Percentiles rank a stretch among this genome's conserved stretches.
These are phyloP conservation scores for Poecilus cupreus DNA, from an alignment of 2,888 invertebrate genomes.

Conservation along the genomic window DNA sequence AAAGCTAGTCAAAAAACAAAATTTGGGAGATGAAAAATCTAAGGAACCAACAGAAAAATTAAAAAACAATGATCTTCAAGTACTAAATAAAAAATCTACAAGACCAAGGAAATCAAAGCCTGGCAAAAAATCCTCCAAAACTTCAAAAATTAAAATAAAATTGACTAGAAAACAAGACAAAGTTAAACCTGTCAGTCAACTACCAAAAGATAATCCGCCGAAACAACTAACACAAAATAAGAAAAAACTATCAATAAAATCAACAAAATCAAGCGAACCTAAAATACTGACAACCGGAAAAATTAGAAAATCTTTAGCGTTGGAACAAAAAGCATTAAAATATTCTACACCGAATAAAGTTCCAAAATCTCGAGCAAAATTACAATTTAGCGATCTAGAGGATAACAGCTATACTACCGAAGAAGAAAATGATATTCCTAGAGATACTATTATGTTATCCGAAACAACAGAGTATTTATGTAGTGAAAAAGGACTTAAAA, in stretches of 20 bases:
- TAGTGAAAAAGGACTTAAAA: neutral
- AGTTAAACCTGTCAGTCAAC: neutral
- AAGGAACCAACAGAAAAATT: neutral
- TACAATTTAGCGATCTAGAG: neutral
- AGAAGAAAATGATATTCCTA: slow-evolving; percentile 5
- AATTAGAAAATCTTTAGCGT: neutral
- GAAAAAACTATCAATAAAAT: neutral
- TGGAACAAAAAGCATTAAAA: neutral
- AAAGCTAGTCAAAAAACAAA: no score
- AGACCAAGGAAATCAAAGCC: neutral
- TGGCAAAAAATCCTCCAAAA: neutral
- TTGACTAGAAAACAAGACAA: neutral
- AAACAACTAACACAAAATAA: neutral
- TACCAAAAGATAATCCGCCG: neutral
- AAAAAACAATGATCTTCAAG: neutral
- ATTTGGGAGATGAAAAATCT: neutral
- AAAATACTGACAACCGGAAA: slow-evolving; percentile 6
- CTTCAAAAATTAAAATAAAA: neutral
- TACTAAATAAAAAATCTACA: neutral
- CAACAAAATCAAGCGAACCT: neutral
- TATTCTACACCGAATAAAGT: neutral
- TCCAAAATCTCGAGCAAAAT: neutral
- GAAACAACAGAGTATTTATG: neutral
- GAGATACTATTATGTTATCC: neutral
- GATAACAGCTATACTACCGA: neutral